A percentile compares a stretch with the other conserved stretches of the same genome.
Conservation (phyloP, 2,797 vertebrate genomes). For the Myiothlypis coronata region DNA sequence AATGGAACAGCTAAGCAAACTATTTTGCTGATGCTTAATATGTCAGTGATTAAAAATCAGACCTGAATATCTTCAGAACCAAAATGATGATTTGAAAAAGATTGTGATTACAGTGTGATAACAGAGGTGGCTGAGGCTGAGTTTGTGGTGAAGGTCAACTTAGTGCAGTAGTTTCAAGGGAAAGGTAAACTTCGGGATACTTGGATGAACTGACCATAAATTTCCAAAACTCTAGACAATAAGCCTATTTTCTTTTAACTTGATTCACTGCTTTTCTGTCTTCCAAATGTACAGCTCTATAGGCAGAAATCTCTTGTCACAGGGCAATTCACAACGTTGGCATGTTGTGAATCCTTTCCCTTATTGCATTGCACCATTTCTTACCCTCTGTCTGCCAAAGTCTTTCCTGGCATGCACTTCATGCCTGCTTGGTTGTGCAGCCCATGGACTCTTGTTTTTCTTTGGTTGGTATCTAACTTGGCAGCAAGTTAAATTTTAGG, state of each 20-base stretch:
- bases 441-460: not conserved
- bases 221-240: not conserved
- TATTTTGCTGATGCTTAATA: conserved; percentile 69
- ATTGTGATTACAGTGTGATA: conserved; percentile 43
- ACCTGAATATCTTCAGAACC: conserved; percentile 50
- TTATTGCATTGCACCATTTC: not conserved
- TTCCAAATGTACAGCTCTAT: not conserved
- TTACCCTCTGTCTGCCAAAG: not conserved
- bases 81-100: conserved; percentile 61
- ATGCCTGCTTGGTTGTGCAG: not conserved
- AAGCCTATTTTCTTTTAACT: not conserved
- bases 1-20: conserved; percentile 54
- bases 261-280: not conserved
- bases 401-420: not conserved
- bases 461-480: not conserved
- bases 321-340: not conserved
- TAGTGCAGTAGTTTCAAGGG: not conserved
- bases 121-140: conserved; percentile 2
- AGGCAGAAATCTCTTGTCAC: not conserved
- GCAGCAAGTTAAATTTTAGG: not conserved
- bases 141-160: conserved; percentile 59
- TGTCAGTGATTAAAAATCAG: conserved; percentile 68
- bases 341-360: not conserved
- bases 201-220: not conserved
- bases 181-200: not conserved